Evolutionary conservation across 30 jellyfish, hydroid and myxozoan genomes (phyloP).

Genomic region (Phacellophora camtschatica): DNA sequence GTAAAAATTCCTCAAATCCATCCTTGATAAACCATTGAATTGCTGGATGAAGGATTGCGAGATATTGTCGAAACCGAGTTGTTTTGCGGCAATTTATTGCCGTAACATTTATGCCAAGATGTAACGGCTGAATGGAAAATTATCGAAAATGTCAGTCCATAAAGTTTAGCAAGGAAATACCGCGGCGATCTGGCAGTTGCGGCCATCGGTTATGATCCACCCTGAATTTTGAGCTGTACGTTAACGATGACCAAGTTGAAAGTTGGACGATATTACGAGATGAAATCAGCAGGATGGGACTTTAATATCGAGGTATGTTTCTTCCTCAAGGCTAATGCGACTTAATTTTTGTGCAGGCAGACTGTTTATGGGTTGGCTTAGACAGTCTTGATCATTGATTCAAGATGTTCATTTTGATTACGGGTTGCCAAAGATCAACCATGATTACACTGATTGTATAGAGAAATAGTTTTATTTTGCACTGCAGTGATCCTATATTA

Average conservation of each 20-base stretch:
- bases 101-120: neutral
- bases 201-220: no score
- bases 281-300: conserved; percentile 58
- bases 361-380: conserved; percentile 32
- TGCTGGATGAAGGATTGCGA: neutral
- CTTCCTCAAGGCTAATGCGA: neutral
- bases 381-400: neutral
- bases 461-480: no score
- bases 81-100: neutral
- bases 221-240: no score
- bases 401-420: neutral
- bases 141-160: neutral
- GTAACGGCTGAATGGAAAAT: neutral
- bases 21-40: neutral
- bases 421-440: conserved; percentile 20
- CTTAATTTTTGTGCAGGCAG: neutral
- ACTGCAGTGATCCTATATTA: no score
- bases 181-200: no score
- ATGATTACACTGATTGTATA: no score
- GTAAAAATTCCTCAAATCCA: neutral
- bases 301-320: conserved; percentile 38
- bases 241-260: conserved; percentile 54
- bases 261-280: conserved; percentile 41
- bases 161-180: no score
- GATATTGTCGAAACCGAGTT: neutral